phyloP scores from a whole-genome alignment of 2,888 invertebrate genomes.

The Caenorhabditis zanzibari region DNA sequence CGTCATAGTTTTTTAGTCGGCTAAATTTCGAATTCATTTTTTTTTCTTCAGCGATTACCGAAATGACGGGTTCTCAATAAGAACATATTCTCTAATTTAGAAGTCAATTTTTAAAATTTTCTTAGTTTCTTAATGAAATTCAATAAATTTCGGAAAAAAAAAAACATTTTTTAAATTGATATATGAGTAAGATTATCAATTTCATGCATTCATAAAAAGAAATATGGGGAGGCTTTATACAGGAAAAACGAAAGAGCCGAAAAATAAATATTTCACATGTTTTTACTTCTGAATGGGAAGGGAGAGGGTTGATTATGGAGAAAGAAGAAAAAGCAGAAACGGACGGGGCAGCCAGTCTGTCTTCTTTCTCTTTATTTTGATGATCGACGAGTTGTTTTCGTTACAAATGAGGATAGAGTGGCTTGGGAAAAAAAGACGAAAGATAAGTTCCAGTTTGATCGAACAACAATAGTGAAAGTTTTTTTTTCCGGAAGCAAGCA shows the following conservation, averaged over 20 bases:
- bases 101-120: too few species aligned
- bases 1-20: too few species aligned
- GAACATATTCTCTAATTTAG: too few species aligned
- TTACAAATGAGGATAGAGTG: conserved; percentile 37
- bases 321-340: background rate
- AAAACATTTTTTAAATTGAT: too few species aligned
- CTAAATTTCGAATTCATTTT: too few species aligned
- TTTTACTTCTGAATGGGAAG: conserved; percentile 29
- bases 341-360: conserved; percentile 6
- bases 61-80: too few species aligned
- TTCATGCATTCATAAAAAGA: too few species aligned
- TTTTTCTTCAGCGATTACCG: too few species aligned
- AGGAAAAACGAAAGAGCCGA: conserved; percentile 1
- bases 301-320: conserved; percentile 46
- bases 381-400: conserved; percentile 53
- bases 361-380: conserved; percentile 10
- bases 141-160: too few species aligned
- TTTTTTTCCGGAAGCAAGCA: background rate
- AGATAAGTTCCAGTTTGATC: background rate
- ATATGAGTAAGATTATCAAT: too few species aligned
- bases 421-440: background rate
- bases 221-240: background rate
- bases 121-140: too few species aligned
- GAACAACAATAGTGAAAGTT: background rate
- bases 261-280: conserved; percentile 56